phyloP scores from a whole-genome alignment of 2,797 vertebrate species.

The Hydrophis major region DNA sequence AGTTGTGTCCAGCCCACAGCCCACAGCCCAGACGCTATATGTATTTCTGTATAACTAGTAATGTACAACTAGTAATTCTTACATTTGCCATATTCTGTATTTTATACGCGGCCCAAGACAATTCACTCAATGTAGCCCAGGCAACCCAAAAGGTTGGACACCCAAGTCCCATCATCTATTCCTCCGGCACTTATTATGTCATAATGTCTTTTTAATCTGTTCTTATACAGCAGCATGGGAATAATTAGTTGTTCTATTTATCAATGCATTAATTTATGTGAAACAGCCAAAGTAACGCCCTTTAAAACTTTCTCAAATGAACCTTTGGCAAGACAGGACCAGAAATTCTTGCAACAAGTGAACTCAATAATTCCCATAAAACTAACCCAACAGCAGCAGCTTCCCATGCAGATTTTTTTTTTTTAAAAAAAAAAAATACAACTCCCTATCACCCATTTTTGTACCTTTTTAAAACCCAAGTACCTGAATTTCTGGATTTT shows the following conservation, averaged over 20 bases:
- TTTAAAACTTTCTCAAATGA: background rate
- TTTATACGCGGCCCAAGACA: background rate
- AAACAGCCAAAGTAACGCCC: background rate
- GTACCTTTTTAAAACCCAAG: constrained; percentile 45
- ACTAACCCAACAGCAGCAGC: background rate
- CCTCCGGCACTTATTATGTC: background rate
- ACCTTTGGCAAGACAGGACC: background rate
- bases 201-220: background rate
- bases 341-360: background rate
- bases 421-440: background rate
- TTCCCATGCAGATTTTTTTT: background rate
- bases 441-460: constrained; percentile 5
- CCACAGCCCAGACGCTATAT: background rate
- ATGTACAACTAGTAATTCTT: background rate
- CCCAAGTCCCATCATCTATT: background rate
- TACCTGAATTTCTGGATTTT: constrained; percentile 42
- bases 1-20: background rate
- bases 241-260: background rate
- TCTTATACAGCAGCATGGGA: background rate
- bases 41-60: background rate
- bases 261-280: background rate
- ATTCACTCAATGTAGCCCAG: background rate
- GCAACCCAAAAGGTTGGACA: background rate
- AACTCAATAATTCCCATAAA: background rate
- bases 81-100: background rate